Evolutionary conservation across 2,113 vertebrate genomes (phyloP), one percentile per base, ranked within the genome.

Genomic region (Heliornis fulica): DNA sequence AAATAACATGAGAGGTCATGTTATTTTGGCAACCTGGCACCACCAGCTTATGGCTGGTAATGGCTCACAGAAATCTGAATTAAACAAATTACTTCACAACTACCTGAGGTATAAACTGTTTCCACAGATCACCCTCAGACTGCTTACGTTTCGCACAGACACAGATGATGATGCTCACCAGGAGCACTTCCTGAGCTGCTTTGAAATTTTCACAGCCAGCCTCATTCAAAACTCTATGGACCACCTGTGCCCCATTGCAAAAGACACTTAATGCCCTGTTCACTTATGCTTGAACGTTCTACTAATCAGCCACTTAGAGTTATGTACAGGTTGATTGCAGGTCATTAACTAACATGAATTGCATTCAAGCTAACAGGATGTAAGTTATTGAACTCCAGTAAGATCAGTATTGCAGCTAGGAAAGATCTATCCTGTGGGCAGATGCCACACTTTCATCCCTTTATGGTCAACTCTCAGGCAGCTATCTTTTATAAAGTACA

Each of bases 401-500:
- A 11, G 18, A 77, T 78, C 64, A 51, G 25, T 13, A 34, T 0
- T 51, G 38, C 31, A 83, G 28, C 34, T 13, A 23, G 9, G 54
- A 68, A 26, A 75, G 71, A 56, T 29, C 45, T 57, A 60, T 84
- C 86, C n/a, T 89, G 0, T 29, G 54, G 59, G 74, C 69, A 63
- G 20, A 38, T 8, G 13, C 32, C 57, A 65, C 8, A 28, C 26
- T 46, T 86, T 13, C 4, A 4, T 32, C 16, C 31, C 31, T 64
- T 87, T 12, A 31, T 4, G 34, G 22, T 23, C 54, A 83, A 21
- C 36, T 69, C 43, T 48, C 29, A 32, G 31, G 34, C n/a, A 85
- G 28, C n/a, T 79, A 9, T 51, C n/a, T 68, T 69, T 29, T 1
- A 71, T 28, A 0, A 0, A 61, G 32, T 7, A 28, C 0, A 0